Percentiles rank a stretch among this genome's conserved stretches.
phyloP scores from a whole-genome alignment of 1,140 invertebrate genomes.

The Bombyx mori region ASM3026992v2 NC_085110.1:10364001-10364500 shows the following conservation, averaged over 20 bases:
- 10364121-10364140: conserved; percentile 71
- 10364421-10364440: conserved; percentile 17
- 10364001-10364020: conserved; percentile 68
- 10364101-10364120: conserved; percentile 61
- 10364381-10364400: no score
- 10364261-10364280: conserved; percentile 6
- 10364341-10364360: no score
- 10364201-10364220: conserved; percentile 53
- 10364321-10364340: no score
- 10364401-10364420: no score
- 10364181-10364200: conserved; percentile 65
- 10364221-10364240: conserved; percentile 45
- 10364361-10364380: no score
- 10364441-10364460: conserved; percentile 45
- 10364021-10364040: conserved; percentile 68
- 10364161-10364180: conserved; percentile 68
- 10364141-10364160: conserved; percentile 66
- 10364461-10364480: conserved; percentile 44
- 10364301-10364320: no score
- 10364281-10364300: no score
- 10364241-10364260: conserved; percentile 18
- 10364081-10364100: conserved; percentile 60
- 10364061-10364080: conserved; percentile 71
- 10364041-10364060: conserved; percentile 68
- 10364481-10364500: conserved; percentile 64